Evolutionary conservation across 2,888 invertebrate species (phyloP).

Genomic region (Sericinus montela): DNA sequence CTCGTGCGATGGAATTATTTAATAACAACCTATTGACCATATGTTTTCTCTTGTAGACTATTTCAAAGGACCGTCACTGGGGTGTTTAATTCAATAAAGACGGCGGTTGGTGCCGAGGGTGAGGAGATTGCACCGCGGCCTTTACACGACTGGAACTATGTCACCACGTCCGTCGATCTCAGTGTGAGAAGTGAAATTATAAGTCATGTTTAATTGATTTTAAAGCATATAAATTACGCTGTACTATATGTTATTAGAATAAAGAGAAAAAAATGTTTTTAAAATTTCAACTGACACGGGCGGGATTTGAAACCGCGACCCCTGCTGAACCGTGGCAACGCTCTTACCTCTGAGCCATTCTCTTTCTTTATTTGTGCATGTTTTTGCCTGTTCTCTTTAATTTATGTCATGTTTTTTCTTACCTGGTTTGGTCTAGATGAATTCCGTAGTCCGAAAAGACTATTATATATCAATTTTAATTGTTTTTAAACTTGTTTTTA

Average conservation of each 20-base stretch:
- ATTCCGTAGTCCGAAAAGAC: not conserved
- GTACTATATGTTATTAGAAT: too few species aligned
- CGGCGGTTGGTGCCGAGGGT: slow-evolving; percentile 77
- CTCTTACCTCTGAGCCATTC: too few species aligned
- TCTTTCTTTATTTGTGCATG: too few species aligned
- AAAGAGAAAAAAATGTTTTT: too few species aligned
- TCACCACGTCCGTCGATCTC: slow-evolving; percentile 47
- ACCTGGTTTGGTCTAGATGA: not conserved
- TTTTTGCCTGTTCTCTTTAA: not conserved
- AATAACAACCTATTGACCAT: too few species aligned
- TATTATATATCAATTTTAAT: not conserved
- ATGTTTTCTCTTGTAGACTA: slow-evolving; percentile 75
- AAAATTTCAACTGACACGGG: too few species aligned
- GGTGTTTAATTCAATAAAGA: slow-evolving; percentile 87
- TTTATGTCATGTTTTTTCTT: not conserved
- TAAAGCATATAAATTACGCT: too few species aligned
- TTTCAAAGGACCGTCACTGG: slow-evolving; percentile 88
- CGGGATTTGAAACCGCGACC: too few species aligned
- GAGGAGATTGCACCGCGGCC: slow-evolving; percentile 40
- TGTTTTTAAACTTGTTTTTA: too few species aligned
- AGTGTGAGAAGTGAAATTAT: slow-evolving; percentile 41
- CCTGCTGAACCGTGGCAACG: too few species aligned
- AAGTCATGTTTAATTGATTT: too few species aligned
- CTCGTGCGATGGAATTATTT: too few species aligned
- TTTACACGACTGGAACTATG: slow-evolving; percentile 60